Percentiles rank a stretch among this genome's conserved stretches.
Conservation (phyloP, 1,140 invertebrate species). For the Drosophila suzukii region DNA sequence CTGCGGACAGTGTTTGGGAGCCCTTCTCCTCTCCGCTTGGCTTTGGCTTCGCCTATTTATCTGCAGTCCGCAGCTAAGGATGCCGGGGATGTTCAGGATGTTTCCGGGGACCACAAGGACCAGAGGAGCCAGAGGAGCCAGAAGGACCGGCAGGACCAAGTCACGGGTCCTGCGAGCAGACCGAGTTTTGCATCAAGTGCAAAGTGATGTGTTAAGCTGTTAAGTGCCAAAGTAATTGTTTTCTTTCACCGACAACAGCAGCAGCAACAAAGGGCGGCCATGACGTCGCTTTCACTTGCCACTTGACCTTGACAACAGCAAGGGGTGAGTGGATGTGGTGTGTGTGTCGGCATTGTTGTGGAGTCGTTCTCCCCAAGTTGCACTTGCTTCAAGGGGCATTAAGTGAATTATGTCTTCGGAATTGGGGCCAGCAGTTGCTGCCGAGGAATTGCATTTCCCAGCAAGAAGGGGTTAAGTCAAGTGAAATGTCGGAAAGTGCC, state of each 20-base stretch:
- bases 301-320: slow-evolving; percentile 67
- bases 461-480: not conserved
- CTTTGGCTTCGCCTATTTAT: slow-evolving; percentile 50
- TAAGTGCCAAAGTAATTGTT: slow-evolving; percentile 84
- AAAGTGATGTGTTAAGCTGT: slow-evolving; percentile 80
- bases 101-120: slow-evolving; percentile 9
- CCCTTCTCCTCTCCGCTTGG: not conserved
- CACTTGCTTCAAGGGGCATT: slow-evolving; percentile 38
- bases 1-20: slow-evolving; percentile 10
- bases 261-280: slow-evolving; percentile 18
- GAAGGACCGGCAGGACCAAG: not conserved
- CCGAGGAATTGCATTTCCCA: not conserved
- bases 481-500: not conserved
- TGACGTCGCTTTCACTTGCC: slow-evolving; percentile 74
- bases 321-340: slow-evolving; percentile 5
- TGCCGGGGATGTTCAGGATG: slow-evolving; percentile 18
- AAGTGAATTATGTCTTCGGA: slow-evolving; percentile 50
- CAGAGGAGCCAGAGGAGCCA: slow-evolving; percentile 6
- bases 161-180: slow-evolving; percentile 24
- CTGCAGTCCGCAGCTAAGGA: slow-evolving; percentile 55
- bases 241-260: slow-evolving; percentile 68
- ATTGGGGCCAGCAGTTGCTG: slow-evolving; percentile 5
- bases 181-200: slow-evolving; percentile 72
- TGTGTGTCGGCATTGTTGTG: slow-evolving; percentile 12
- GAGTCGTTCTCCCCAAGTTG: slow-evolving; percentile 22